Conservation (phyloP, 2,888 invertebrate species). For the Hypsopygia costalis region DNA sequence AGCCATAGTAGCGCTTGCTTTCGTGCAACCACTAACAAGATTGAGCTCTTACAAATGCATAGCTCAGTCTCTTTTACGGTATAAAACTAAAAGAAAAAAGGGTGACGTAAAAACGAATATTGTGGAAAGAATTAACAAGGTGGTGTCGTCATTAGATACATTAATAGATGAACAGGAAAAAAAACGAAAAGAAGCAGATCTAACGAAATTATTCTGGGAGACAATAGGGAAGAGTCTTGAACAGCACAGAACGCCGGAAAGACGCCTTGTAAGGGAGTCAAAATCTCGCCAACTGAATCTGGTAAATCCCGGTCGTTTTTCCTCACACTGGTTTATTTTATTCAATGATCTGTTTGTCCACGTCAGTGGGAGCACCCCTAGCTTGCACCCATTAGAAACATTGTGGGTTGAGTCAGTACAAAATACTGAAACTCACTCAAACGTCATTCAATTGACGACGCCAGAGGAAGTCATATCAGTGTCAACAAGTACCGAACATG, state of each 20-base stretch:
- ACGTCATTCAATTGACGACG: slow-evolving; percentile 85
- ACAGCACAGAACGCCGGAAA: slow-evolving; percentile 80
- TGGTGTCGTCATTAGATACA: slow-evolving; percentile 81
- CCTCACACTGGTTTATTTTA: slow-evolving; percentile 89
- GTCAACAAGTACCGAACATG: slow-evolving; percentile 82
- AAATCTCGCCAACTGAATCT: slow-evolving; percentile 85
- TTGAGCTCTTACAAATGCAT: slow-evolving; percentile 83
- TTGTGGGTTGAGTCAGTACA: slow-evolving; percentile 89
- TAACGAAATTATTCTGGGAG: slow-evolving; percentile 88
- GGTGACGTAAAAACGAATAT: slow-evolving; percentile 60
- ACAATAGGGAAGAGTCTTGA: slow-evolving; percentile 83
- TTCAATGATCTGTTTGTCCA: slow-evolving; percentile 91
- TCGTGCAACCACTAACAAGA: slow-evolving; percentile 82
- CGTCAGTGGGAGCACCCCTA: slow-evolving; percentile 83
- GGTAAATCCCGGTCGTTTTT: slow-evolving; percentile 86
- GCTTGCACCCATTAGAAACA: slow-evolving; percentile 84
- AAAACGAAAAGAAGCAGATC: slow-evolving; percentile 83
- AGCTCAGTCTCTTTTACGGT: slow-evolving; percentile 77
- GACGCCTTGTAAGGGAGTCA: slow-evolving; percentile 90
- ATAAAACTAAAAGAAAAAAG: slow-evolving; percentile 64
- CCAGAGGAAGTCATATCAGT: slow-evolving; percentile 90
- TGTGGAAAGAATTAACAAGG: slow-evolving; percentile 78
- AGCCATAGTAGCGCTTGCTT: slow-evolving; percentile 79
- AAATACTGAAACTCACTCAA: slow-evolving; percentile 83
- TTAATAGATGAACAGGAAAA: slow-evolving; percentile 83